Percentiles rank a stretch among this genome's conserved stretches.
Conservation (phyloP, 2,113 vertebrate species). For the Colaptes auratus region DNA sequence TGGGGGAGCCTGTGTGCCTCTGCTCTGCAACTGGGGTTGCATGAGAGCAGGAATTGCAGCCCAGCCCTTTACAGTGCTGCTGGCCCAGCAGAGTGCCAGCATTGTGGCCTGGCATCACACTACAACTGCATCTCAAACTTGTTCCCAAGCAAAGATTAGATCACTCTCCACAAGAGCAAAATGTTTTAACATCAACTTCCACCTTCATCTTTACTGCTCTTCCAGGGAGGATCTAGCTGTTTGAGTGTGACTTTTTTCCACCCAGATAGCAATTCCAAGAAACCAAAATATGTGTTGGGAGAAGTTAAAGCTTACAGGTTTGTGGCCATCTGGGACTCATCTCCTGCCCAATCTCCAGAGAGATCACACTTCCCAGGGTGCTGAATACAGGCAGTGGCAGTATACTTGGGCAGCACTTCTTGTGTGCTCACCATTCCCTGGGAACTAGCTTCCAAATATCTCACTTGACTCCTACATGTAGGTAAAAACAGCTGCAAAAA, state of each 20-base stretch:
- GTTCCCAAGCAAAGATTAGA: not conserved
- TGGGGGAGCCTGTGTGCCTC: not conserved
- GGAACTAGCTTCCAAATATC: not conserved
- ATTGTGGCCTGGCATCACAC: not conserved
- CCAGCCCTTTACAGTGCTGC: not conserved
- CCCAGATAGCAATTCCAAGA: not conserved
- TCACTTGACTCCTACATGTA: not conserved
- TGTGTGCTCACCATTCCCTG: not conserved
- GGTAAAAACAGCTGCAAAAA: constrained; percentile 8
- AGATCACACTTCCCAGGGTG: not conserved
- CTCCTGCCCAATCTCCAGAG: not conserved
- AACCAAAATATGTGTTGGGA: not conserved
- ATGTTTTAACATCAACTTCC: not conserved
- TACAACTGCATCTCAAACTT: not conserved
- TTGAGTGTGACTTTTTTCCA: not conserved
- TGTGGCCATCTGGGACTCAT: not conserved
- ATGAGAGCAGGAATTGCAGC: not conserved
- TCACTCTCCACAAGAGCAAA: not conserved
- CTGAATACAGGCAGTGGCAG: not conserved
- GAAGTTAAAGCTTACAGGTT: not conserved
- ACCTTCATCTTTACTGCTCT: not conserved
- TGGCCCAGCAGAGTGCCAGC: not conserved
- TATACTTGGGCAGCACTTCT: not conserved
- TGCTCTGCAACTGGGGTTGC: not conserved
- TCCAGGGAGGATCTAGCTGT: not conserved